Base-by-base conservation (phyloP, 2,888 invertebrate genomes). In the Mystacides longicornis region DNA sequence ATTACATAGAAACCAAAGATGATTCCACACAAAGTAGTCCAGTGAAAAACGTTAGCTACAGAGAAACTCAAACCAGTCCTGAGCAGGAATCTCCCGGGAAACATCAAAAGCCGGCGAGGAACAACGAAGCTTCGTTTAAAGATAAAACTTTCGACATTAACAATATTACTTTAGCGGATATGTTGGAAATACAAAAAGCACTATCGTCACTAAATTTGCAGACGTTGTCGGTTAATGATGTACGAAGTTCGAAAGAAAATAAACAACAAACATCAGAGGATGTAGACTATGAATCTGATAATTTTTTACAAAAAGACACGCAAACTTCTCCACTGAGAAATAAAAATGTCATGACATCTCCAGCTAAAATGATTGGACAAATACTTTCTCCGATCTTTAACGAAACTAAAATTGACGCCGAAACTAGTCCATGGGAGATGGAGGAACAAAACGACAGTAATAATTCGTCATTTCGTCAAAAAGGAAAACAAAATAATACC, bases 301-400 rank as follows among this genome's bases (percentile, higher is more conserved):
- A 23, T 21, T 33, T 48, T 2, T 64, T 64, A 11, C 75, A 72
- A 48, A 77, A 76, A 63, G 70, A 72, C 52, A 77, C 77, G 2
- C 77, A 77, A 63, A 77, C 77, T 1, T 75, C 77, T 4, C 76
- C 76, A 2, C 70, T 72, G 27, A 73, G 68, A 42, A 72, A 72
- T 0, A 75, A 73, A 64, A 67, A 69, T 63, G 68, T 73, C 1
- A 77, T 75, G 75, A 77, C 77, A 1, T 77, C 77, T 16, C 77
- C 77, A 3, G 71, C 69, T 23, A 55, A 55, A 20, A 68, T 60
- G 62, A 72, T 71, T 14, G 75, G 74, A 63, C 73, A 73, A 1
- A 69, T 75, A 58, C 70, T 75, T 0, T 77, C 76, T 14, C 77
- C 77, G 2, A 74, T 76, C 16, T 68, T 76, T 51, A 56, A 61